Evolutionary conservation across 2,888 invertebrate species (phyloP).

Genomic region (Dynastes hyllus): DNA sequence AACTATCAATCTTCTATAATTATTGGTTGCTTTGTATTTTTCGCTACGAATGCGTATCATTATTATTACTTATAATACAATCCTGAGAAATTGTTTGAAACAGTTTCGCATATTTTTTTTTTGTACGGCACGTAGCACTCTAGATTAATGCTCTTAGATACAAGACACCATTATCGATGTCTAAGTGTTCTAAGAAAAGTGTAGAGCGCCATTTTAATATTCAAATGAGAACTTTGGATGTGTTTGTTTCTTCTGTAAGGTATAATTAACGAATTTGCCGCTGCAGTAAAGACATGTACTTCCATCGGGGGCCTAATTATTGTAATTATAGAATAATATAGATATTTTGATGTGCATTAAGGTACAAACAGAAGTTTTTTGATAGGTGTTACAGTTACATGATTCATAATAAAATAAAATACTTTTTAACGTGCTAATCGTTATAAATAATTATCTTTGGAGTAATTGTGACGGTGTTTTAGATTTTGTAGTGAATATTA

Average conservation of each 20-base stretch:
- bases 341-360: neutral
- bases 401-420: neutral
- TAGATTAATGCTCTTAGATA: constrained; percentile 29
- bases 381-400: too few species aligned
- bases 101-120: constrained; percentile 2
- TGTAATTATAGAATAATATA: neutral
- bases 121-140: neutral
- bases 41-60: neutral
- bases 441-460: neutral
- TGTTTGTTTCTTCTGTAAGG: constrained; percentile 34
- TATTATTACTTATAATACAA: constrained; percentile 35
- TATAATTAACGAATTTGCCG: constrained; percentile 25
- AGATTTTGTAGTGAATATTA: too few species aligned
- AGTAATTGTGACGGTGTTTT: too few species aligned
- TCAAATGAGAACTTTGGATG: constrained; percentile 35
- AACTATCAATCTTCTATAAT: too few species aligned
- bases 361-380: neutral
- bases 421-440: neutral
- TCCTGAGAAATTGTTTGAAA: constrained; percentile 36
- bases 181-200: constrained; percentile 11
- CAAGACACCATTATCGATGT: constrained; percentile 18
- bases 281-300: constrained; percentile 8
- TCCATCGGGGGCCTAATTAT: neutral
- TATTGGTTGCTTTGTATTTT: too few species aligned
- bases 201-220: constrained; percentile 18